Percentiles rank a stretch among this genome's conserved stretches.
phyloP scores from a whole-genome alignment of 2,797 vertebrate species.

The Adelosebastes latens region DNA sequence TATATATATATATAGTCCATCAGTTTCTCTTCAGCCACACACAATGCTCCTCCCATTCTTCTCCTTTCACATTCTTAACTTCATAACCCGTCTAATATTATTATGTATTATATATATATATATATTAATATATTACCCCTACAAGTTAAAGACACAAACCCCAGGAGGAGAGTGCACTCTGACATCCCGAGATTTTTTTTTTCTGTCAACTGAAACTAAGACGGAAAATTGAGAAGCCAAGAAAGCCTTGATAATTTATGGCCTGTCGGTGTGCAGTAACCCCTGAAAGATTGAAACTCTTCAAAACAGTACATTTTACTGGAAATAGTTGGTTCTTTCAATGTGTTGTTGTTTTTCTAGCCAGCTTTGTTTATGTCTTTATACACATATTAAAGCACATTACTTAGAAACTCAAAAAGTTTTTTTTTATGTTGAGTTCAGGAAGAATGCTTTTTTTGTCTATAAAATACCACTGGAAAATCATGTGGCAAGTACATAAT shows the following conservation, averaged over 20 bases:
- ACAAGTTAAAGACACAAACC: slow-evolving; percentile 2
- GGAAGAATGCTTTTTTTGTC: not conserved
- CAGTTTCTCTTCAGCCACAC: slow-evolving; percentile 28
- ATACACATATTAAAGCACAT: not conserved
- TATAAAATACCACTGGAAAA: not conserved
- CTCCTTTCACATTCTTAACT: not conserved
- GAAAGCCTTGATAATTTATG: slow-evolving; percentile 31
- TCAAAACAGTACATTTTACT: not conserved
- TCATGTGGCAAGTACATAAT: not conserved
- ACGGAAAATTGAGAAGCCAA: slow-evolving; percentile 27
- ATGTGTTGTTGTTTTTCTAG: slow-evolving; percentile 1
- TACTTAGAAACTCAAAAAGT: not conserved
- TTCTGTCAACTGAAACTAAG: slow-evolving; percentile 20
- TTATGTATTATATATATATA: too few relatives aligned
- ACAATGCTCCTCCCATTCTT: not conserved
- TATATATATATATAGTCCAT: slow-evolving; percentile 11
- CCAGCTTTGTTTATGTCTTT: not conserved
- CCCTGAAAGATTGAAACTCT: slow-evolving; percentile 30
- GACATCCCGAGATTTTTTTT: slow-evolving; percentile 5
- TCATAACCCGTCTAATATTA: not conserved
- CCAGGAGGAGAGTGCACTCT: slow-evolving; percentile 4
- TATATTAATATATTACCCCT: too few relatives aligned
- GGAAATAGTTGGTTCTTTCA: not conserved
- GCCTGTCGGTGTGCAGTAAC: slow-evolving; percentile 21
- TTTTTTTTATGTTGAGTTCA: not conserved